Conservation (phyloP, 2,113 vertebrate species). For the Dicerorhinus sumatrensis region DNA sequence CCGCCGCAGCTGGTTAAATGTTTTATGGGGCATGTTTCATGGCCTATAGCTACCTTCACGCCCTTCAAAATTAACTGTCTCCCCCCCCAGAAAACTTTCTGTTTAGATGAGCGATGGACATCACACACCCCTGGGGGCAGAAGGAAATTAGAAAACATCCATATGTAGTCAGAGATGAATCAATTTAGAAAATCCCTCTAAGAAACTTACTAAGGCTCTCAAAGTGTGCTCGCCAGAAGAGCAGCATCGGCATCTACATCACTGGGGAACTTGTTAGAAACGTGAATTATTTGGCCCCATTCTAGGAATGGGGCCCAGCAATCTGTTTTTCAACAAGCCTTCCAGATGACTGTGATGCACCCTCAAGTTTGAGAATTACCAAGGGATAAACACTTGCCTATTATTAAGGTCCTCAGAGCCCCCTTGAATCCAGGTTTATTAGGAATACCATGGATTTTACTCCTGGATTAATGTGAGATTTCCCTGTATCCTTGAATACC, state of each 20-base stretch:
- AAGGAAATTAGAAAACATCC: slow-evolving; percentile 22
- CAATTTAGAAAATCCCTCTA: neutral
- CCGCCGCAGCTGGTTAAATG: neutral
- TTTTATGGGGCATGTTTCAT: neutral
- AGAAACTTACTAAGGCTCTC: neutral
- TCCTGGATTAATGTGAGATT: neutral
- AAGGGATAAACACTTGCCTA: neutral
- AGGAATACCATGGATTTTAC: neutral
- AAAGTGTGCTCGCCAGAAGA: neutral
- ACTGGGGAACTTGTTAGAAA: neutral
- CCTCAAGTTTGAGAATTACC: neutral
- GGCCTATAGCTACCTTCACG: neutral
- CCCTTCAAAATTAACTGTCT: neutral
- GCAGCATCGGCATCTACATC: neutral
- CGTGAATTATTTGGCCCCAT: neutral
- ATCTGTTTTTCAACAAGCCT: neutral
- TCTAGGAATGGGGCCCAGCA: neutral
- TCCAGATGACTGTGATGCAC: neutral
- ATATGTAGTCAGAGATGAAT: neutral
- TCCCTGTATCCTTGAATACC: neutral
- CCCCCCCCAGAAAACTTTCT: neutral
- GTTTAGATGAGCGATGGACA: neutral
- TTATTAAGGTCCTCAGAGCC: neutral
- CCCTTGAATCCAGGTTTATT: neutral
- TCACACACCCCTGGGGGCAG: neutral